Evolutionary conservation across 2,113 vertebrate species (phyloP).

Genomic region (Lethenteron camtschaticum): DNA sequence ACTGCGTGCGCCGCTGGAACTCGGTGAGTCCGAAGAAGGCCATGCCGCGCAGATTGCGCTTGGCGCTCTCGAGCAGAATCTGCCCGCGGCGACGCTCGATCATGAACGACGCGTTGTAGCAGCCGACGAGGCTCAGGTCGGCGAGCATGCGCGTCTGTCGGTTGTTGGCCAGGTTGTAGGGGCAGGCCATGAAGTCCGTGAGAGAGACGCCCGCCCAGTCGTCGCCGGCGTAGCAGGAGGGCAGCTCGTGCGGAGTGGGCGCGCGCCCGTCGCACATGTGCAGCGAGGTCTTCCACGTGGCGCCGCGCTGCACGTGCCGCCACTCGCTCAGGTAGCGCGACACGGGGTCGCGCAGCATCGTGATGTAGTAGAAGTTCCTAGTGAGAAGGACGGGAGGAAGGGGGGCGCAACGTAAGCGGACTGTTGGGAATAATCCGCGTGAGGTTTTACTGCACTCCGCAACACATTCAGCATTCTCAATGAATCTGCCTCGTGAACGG

Average conservation of each 20-base stretch:
- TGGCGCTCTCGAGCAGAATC: conserved; percentile 78
- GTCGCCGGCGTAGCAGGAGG: conserved; percentile 76
- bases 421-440: too few relatives aligned
- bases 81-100: conserved; percentile 75
- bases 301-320: conserved; percentile 83
- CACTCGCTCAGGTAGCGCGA: conserved; percentile 96
- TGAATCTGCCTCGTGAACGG: too few relatives aligned
- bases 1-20: conserved; percentile 97
- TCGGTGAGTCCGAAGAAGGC: conserved; percentile 93
- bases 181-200: conserved; percentile 98
- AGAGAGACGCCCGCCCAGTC: conserved; percentile 95
- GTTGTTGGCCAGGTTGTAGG: conserved; percentile 91
- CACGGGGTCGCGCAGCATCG: conserved; percentile 73
- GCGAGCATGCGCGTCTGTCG: conserved; percentile 89
- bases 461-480: too few relatives aligned
- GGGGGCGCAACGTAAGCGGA: too few relatives aligned
- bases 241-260: conserved; percentile 78
- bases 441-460: too few relatives aligned
- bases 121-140: conserved; percentile 83
- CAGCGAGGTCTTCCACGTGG: conserved; percentile 90
- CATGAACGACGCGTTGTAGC: conserved; percentile 96
- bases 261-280: conserved; percentile 97
- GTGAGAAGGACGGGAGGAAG: conserved; percentile 2
- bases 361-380: conserved; percentile 98
- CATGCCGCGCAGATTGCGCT: conserved; percentile 95